Percentiles rank a stretch among this genome's conserved stretches.
Evolutionary conservation across 1,140 invertebrate species (phyloP).

Genomic region (Lasioglossum baleicum): DNA sequence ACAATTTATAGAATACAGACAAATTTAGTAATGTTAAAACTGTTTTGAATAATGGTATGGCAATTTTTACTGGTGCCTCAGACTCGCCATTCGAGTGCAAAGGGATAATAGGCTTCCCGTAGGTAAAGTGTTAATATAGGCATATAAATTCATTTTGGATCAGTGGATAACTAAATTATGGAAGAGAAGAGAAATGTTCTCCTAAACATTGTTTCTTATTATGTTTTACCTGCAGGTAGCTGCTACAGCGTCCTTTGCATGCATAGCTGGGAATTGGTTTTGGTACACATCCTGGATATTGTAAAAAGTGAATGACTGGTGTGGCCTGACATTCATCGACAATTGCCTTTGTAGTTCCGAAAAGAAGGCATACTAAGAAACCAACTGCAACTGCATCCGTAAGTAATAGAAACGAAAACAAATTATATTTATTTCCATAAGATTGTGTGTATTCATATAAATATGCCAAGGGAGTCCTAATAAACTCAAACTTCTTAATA

Average conservation of each 20-base stretch:
- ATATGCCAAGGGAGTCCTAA: not conserved
- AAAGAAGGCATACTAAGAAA: conserved; percentile 60
- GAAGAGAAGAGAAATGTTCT: not conserved
- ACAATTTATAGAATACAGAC: too few species aligned
- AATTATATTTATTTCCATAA: not conserved
- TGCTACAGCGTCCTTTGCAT: conserved; percentile 93
- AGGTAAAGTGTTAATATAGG: not conserved
- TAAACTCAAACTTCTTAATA: too few species aligned
- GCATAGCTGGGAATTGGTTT: conserved; percentile 96
- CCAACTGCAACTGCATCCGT: conserved; percentile 61
- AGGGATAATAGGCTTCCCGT: too few species aligned
- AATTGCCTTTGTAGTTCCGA: conserved; percentile 68
- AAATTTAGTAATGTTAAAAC: too few species aligned
- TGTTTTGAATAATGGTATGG: too few species aligned
- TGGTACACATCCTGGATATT: conserved; percentile 94
- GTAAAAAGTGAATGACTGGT: conserved; percentile 94
- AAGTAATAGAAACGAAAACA: conserved; percentile 53
- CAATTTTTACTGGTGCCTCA: too few species aligned
- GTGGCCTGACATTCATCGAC: conserved; percentile 93
- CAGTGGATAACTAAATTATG: too few species aligned
- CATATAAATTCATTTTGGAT: too few species aligned
- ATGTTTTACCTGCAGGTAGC: conserved; percentile 91
- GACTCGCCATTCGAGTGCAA: too few species aligned
- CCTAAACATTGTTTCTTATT: conserved; percentile 9
- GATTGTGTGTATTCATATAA: not conserved